Evolutionary conservation across 2,888 invertebrate species (phyloP).

Genomic region (Clepsis dumicolana): DNA sequence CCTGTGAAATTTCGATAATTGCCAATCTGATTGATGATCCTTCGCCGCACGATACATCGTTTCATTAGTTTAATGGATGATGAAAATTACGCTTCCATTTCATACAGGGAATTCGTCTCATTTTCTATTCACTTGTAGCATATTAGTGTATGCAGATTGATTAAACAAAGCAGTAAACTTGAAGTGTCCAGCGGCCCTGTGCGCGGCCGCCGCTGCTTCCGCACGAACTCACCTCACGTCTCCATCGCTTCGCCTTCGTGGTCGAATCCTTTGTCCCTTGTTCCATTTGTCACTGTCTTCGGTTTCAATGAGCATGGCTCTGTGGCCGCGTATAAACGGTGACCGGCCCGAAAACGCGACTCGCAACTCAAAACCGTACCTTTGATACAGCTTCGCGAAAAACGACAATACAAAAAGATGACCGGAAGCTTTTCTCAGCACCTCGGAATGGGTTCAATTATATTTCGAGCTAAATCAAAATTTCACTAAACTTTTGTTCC

Average conservation of each 20-base stretch:
- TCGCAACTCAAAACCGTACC: not conserved
- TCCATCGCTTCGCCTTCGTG: constrained; percentile 22
- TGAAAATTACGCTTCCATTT: not conserved
- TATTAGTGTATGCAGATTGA: not conserved
- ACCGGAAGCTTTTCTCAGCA: not conserved
- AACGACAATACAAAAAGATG: not conserved
- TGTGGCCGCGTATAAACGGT: not conserved
- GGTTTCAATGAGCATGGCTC: not conserved
- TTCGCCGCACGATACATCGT: not conserved
- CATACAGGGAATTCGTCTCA: not conserved
- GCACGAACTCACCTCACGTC: constrained; percentile 52
- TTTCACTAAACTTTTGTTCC: not conserved
- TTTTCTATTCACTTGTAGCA: not conserved
- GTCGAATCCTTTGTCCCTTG: constrained; percentile 55
- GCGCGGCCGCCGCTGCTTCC: constrained; percentile 61
- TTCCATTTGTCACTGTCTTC: constrained; percentile 46
- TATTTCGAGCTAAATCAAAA: not conserved
- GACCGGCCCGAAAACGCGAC: not conserved
- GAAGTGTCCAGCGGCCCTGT: constrained; percentile 59
- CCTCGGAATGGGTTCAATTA: not conserved
- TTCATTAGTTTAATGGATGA: not conserved
- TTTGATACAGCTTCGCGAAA: not conserved
- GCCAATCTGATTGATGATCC: not conserved
- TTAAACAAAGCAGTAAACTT: constrained; percentile 36
- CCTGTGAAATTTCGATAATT: not conserved